phyloP scores from a whole-genome alignment of 1,140 invertebrate species.

The Dendrolimus punctatus region DNA sequence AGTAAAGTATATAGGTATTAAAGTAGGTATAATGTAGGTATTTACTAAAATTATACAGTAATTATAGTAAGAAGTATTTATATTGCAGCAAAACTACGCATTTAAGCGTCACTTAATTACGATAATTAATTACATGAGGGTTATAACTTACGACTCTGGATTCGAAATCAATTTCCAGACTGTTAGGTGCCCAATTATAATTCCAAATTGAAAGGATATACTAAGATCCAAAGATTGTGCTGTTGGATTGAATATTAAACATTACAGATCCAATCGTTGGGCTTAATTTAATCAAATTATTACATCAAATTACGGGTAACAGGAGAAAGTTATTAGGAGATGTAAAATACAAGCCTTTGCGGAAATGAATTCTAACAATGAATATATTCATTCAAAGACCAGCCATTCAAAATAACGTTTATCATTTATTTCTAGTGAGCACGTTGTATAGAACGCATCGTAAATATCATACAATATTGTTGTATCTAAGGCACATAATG shows the following conservation, averaged over 20 bases:
- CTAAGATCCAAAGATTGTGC: no score
- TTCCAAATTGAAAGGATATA: background rate
- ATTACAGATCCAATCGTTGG: conserved; percentile 13
- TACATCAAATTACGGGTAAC: conserved; percentile 11
- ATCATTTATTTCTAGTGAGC: conserved; percentile 68
- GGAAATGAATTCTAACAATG: conserved; percentile 56
- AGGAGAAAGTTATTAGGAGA: conserved; percentile 25
- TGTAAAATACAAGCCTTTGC: conserved; percentile 46
- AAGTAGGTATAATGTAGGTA: conserved; percentile 64
- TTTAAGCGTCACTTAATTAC: conserved; percentile 64
- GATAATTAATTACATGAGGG: conserved; percentile 54
- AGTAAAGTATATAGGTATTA: conserved; percentile 62
- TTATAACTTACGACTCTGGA: conserved; percentile 39
- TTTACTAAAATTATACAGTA: conserved; percentile 65
- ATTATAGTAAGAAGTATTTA: conserved; percentile 55
- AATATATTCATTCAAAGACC: conserved; percentile 40
- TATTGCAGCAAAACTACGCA: conserved; percentile 64
- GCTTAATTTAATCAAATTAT: conserved; percentile 15
- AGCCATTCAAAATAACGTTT: conserved; percentile 62
- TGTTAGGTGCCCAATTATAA: conserved; percentile 29
- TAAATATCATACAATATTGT: conserved; percentile 70
- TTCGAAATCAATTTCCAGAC: conserved; percentile 53
- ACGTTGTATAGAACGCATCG: conserved; percentile 71
- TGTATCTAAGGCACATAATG: conserved; percentile 72
- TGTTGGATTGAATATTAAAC: no score